Evolutionary conservation across 2,888 invertebrate genomes (phyloP).

Genomic region (Bellardia pandia): DNA sequence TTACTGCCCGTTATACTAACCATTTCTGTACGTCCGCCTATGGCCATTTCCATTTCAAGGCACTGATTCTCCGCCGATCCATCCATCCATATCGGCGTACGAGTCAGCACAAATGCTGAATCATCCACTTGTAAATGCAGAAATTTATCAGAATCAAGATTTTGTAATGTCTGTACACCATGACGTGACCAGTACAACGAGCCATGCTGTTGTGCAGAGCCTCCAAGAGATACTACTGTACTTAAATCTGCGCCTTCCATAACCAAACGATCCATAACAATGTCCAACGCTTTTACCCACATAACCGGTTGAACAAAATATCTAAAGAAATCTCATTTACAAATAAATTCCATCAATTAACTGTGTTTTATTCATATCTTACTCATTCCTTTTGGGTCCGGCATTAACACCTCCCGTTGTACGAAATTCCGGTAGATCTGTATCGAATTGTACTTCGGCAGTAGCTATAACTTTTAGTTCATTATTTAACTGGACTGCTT

Average conservation of each 20-base stretch:
- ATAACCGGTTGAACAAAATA: constrained; percentile 94
- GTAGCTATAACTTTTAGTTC: constrained; percentile 90
- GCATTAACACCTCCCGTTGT: constrained; percentile 86
- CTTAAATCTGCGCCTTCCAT: constrained; percentile 93
- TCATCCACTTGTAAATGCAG: constrained; percentile 93
- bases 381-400: constrained; percentile 84
- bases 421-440: constrained; percentile 95
- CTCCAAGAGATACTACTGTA: constrained; percentile 93
- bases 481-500: constrained; percentile 93
- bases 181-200: constrained; percentile 97
- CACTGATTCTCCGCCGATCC: constrained; percentile 85
- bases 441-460: constrained; percentile 94
- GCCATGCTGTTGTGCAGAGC: constrained; percentile 98
- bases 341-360: neutral
- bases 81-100: constrained; percentile 99
- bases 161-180: constrained; percentile 87
- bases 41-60: constrained; percentile 89
- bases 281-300: constrained; percentile 98
- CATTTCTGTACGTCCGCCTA: constrained; percentile 87
- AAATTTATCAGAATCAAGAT: constrained; percentile 89
- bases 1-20: constrained; percentile 83
- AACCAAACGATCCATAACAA: constrained; percentile 93
- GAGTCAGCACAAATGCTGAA: constrained; percentile 89
- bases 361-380: constrained; percentile 54
- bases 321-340: constrained; percentile 81